Conservation (phyloP, 2,888 invertebrate species). For the Elysia crispata region DNA sequence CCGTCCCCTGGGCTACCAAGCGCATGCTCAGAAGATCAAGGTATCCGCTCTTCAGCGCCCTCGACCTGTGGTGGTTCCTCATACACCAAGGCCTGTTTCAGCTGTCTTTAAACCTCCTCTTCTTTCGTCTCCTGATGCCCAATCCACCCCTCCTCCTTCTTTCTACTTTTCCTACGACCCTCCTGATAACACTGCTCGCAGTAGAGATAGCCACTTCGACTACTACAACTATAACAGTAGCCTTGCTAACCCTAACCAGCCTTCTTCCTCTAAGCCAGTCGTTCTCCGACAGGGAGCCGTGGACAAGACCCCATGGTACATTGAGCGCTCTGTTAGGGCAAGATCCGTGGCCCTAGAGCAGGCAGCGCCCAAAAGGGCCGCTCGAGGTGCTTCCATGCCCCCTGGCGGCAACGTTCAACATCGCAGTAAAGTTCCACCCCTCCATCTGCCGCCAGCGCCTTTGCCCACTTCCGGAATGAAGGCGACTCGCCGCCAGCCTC, state of each 20-base stretch:
- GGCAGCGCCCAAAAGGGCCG: too few relatives aligned
- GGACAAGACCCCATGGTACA: conserved; percentile 40
- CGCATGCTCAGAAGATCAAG: conserved; percentile 14
- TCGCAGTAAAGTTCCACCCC: conserved; percentile 16
- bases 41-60: too few relatives aligned
- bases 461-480: not conserved
- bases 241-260: conserved; percentile 38
- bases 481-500: not conserved
- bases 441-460: not conserved
- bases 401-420: not conserved
- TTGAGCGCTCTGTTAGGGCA: conserved; percentile 37
- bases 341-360: conserved; percentile 35
- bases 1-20: conserved; percentile 43
- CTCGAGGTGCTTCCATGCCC: not conserved
- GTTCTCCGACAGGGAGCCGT: conserved; percentile 43
- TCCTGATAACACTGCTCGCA: conserved; percentile 35
- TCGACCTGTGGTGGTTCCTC: not conserved
- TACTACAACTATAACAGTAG: conserved; percentile 3
- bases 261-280: conserved; percentile 49
- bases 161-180: conserved; percentile 13
- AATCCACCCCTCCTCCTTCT: conserved; percentile 25
- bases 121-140: not conserved
- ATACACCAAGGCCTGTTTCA: not conserved
- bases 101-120: not conserved
- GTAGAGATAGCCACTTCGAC: not conserved